Conservation (phyloP, 1,140 invertebrate genomes). For the Dendroctonus valens region DNA sequence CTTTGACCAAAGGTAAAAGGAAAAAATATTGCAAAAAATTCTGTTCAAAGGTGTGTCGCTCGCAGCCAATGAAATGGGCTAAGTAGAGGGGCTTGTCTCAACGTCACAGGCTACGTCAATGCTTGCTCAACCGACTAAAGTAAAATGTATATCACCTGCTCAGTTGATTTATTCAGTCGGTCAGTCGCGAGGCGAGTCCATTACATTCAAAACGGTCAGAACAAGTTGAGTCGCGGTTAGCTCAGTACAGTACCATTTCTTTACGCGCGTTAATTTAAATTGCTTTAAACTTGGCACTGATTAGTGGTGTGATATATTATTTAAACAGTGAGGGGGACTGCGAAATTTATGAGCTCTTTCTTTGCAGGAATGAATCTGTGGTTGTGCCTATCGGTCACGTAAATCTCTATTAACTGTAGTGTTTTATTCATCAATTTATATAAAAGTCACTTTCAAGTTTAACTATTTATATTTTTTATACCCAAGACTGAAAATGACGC, state of each 20-base stretch:
- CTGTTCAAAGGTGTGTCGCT: conserved; percentile 27
- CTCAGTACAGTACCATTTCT: conserved; percentile 2
- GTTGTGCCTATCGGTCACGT: conserved; percentile 24
- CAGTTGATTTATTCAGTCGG: conserved; percentile 24
- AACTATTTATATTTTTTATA: not conserved
- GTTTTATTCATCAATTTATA: too few relatives aligned
- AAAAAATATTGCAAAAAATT: conserved; percentile 16
- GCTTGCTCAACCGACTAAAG: conserved; percentile 22
- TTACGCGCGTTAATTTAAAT: conserved; percentile 27
- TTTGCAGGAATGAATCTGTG: conserved; percentile 33
- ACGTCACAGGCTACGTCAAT: conserved; percentile 34
- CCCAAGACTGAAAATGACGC: conserved; percentile 25
- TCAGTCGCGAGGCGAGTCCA: conserved; percentile 27
- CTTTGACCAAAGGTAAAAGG: conserved; percentile 11
- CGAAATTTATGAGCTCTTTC: conserved; percentile 24
- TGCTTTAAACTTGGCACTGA: conserved; percentile 19
- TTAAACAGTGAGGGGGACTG: conserved; percentile 3
- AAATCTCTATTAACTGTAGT: not conserved
- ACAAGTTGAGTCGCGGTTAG: conserved; percentile 12
- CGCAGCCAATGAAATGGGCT: conserved; percentile 20
- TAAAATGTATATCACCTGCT: conserved; percentile 30
- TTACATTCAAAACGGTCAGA: conserved; percentile 20
- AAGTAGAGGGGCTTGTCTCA: conserved; percentile 26
- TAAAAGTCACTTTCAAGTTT: not conserved
- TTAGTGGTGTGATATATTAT: conserved; percentile 19